These are phyloP conservation scores for Typhlomys cinereus DNA, from an alignment of 2,113 vertebrate species.

Conservation along the genomic window DNA sequence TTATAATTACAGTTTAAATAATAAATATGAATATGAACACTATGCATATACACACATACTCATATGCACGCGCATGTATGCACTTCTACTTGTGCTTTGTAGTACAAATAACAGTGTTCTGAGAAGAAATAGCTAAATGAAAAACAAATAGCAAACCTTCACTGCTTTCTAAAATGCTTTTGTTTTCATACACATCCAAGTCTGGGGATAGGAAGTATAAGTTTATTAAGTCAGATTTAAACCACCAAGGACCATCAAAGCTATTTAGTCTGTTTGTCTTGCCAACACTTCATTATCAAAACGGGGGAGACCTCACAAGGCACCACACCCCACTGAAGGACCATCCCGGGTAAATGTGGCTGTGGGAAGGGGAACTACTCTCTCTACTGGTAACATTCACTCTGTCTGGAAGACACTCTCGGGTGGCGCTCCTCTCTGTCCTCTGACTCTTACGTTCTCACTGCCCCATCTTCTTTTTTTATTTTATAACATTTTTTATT, in stretches of 20 bases:
- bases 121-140: neutral
- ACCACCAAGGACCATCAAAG: constrained; percentile 1
- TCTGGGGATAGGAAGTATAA: neutral
- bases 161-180: neutral
- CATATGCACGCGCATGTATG: neutral
- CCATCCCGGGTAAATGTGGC: no score
- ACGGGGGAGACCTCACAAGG: no score
- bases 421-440: no score
- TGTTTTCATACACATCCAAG: constrained; percentile 17
- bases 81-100: neutral
- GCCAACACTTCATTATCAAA: no score
- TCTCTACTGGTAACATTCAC: no score
- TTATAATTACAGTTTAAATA: constrained; percentile 1
- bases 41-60: neutral
- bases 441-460: no score
- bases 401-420: no score
- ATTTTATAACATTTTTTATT: no score
- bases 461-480: no score
- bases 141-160: constrained; percentile 29
- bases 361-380: no score
- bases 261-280: neutral
- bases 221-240: constrained; percentile 12
- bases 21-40: neutral
- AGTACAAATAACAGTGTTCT: neutral
- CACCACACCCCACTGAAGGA: no score